phyloP scores from a whole-genome alignment of 2,113 vertebrate species.

The Stigmatopora nigra region DNA sequence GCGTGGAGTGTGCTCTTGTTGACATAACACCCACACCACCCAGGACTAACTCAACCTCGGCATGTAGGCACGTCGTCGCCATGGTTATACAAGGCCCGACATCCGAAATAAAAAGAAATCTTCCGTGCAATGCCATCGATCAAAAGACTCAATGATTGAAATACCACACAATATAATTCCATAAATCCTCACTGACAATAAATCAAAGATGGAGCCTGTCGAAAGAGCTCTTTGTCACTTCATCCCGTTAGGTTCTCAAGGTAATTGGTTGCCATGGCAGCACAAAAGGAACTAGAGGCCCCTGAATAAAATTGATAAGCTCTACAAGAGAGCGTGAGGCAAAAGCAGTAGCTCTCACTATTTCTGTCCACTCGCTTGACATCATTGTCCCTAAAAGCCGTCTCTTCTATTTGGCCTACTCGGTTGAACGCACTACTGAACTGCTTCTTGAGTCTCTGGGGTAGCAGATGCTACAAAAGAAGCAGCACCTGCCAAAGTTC shows the following conservation, averaged over 20 bases:
- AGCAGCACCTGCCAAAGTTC: neutral
- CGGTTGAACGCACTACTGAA: neutral
- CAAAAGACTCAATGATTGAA: neutral
- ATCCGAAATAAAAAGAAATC: conserved; percentile 46
- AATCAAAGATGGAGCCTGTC: conserved; percentile 19
- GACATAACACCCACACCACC: conserved; percentile 49
- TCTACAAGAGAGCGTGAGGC: conserved; percentile 12
- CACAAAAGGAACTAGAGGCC: conserved; percentile 9
- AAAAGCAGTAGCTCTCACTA: neutral
- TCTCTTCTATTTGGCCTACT: conserved; percentile 2
- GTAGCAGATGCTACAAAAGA: conserved; percentile 5
- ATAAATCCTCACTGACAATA: neutral
- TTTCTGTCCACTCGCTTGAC: neutral
- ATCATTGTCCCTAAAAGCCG: conserved; percentile 7
- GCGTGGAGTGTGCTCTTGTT: conserved; percentile 35
- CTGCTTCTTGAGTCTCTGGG: neutral
- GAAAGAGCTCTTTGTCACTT: conserved; percentile 16
- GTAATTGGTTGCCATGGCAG: conserved; percentile 62
- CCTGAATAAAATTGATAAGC: neutral
- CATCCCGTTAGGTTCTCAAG: conserved; percentile 28
- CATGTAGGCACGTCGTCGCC: conserved; percentile 53
- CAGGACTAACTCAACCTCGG: conserved; percentile 43
- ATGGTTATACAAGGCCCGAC: conserved; percentile 63
- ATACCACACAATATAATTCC: neutral
- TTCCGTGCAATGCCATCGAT: neutral